Evolutionary conservation across 1,140 invertebrate genomes (phyloP), one percentile per base, ranked within the genome.

Genomic region (Leptinotarsa defecta): DNA sequence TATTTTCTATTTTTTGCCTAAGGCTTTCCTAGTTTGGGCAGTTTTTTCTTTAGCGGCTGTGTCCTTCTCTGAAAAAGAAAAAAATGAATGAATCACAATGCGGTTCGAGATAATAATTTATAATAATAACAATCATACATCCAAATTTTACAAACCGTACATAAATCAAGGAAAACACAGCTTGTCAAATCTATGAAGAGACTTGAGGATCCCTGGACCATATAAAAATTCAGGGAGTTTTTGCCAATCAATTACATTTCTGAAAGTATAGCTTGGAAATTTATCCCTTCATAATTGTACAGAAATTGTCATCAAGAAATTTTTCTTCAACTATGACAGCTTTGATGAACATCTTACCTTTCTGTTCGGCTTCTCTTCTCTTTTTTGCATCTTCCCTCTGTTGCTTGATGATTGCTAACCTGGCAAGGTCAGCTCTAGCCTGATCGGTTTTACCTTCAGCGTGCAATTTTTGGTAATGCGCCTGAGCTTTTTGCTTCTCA

Each of bases 391-490:
- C 96, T 85, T 97, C 97, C 48, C 97, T 88, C 85, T 98, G 95
- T 85, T 98, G 95, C 72, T 94, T 92, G 78, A 98, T 96, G 78
- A 97, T 92, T 0, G 95, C 95, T 81, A 96, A 87, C 73, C 97
- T 87, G 8, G 97, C 97, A 52, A 99, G 87, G 88, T 99, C 97
- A 1, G 96, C 95, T 76, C 95, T 90, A 0, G 97, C 97, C 85
- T 98, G 95, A 62, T 97, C 96, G 1, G 97, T 99, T 86, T 97
- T 98, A 69, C 97, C 96, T 74, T 94, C 95, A 1, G 95, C 94
- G 82, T 98, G 96, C 22, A 98, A 86, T 83, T 95, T 96, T 83
- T 96, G 93, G 85, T 98, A 98, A 77, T 95, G 91, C 20, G 92
- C 93, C 72, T 92, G 92, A 1, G 95, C 95, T 83, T 91, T 91